Conservation (phyloP, 2,797 vertebrate species). For the Argentina silus region DNA sequence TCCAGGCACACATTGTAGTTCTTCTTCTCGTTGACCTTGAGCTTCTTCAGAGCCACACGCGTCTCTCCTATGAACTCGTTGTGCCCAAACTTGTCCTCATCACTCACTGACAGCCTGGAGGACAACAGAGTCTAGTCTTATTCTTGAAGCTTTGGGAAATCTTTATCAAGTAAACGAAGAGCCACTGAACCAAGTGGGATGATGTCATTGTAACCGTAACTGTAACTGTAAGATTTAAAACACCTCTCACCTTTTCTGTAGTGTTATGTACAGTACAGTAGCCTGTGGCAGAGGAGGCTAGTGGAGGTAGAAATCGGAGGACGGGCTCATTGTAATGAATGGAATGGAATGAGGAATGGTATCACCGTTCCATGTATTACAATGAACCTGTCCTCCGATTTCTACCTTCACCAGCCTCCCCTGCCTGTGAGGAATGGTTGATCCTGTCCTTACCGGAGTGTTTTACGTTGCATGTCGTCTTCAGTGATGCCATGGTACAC, state of each 20-base stretch:
- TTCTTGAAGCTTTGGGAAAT: not conserved
- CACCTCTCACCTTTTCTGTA: no score
- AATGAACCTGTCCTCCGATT: no score
- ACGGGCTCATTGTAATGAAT: no score
- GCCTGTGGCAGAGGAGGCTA: no score
- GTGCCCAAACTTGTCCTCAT: conserved; percentile 97
- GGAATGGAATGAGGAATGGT: no score
- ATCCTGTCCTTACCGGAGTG: conserved; percentile 80
- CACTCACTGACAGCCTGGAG: conserved; percentile 92
- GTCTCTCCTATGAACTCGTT: conserved; percentile 98
- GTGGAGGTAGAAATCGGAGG: no score
- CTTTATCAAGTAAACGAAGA: not conserved
- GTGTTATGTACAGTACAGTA: no score
- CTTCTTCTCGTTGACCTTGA: conserved; percentile 94
- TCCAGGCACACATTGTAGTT: conserved; percentile 96
- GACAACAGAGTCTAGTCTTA: not conserved
- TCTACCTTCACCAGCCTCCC: no score
- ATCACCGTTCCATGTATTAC: no score
- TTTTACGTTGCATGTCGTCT: conserved; percentile 97
- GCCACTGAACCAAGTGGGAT: not conserved
- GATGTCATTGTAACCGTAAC: not conserved
- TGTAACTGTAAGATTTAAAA: not conserved
- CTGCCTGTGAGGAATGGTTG: not conserved
- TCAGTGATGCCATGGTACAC: conserved; percentile 95
- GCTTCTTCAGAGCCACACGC: conserved; percentile 91